Evolutionary conservation across 2,888 invertebrate species (phyloP).

Genomic region (Mythimna loreyi): DNA sequence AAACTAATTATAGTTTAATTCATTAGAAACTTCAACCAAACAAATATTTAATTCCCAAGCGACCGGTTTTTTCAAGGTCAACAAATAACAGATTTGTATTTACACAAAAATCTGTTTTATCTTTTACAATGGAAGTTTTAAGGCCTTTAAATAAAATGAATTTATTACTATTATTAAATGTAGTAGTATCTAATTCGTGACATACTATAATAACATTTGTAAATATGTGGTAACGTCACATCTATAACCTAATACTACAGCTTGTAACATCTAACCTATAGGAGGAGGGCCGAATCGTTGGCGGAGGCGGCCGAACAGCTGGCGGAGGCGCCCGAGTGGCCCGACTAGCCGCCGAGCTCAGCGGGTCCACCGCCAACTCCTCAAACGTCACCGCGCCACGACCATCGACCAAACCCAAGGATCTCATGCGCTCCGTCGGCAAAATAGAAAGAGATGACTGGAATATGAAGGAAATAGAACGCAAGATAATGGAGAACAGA

Average conservation of each 20-base stretch:
- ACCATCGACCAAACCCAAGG: constrained; percentile 93
- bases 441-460: constrained; percentile 97
- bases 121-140: no score
- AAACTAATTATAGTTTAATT: constrained; percentile 27
- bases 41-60: neutral
- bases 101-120: neutral
- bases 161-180: no score
- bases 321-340: constrained; percentile 83
- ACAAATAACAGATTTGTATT: neutral
- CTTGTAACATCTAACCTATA: constrained; percentile 54
- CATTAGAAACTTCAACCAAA: neutral
- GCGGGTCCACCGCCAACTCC: constrained; percentile 90
- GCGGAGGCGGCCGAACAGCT: constrained; percentile 76
- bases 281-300: constrained; percentile 84
- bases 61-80: neutral
- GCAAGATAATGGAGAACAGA: constrained; percentile 95
- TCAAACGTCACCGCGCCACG: constrained; percentile 91
- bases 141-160: no score
- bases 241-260: constrained; percentile 33
- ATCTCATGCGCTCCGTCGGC: constrained; percentile 96
- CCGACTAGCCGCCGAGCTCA: constrained; percentile 93
- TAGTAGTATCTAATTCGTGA: neutral
- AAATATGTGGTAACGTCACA: neutral
- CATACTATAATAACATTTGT: neutral
- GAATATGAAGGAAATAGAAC: constrained; percentile 97